These are phyloP conservation scores for Lytechinus variegatus DNA, from an alignment of 35 echinoderm and acorn worm species.

Conservation along the genomic window DNA sequence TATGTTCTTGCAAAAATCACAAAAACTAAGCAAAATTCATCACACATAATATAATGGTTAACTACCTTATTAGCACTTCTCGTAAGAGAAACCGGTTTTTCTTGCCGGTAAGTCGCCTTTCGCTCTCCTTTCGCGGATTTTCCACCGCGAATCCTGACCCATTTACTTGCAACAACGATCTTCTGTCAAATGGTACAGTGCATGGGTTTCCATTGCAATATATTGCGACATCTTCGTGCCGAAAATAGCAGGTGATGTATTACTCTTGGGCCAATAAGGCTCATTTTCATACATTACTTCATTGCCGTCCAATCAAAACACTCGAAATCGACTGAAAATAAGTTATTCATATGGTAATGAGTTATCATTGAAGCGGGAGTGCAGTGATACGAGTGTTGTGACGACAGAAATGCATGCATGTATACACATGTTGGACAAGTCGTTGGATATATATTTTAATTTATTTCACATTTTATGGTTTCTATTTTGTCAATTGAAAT, in stretches of 20 bases:
- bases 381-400: neutral
- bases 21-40: neutral
- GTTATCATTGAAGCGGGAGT: neutral
- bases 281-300: conserved; percentile 25
- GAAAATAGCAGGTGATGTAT: conserved; percentile 46
- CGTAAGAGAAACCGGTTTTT: conserved; percentile 48
- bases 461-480: no score
- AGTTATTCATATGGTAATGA: conserved; percentile 14
- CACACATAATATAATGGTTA: neutral
- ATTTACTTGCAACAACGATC: conserved; percentile 34
- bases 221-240: conserved; percentile 1
- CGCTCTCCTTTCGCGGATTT: conserved; percentile 47
- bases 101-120: conserved; percentile 48
- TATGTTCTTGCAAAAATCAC: neutral
- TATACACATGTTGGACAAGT: neutral
- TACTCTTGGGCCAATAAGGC: neutral
- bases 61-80: conserved; percentile 51
- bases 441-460: neutral
- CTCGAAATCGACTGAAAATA: neutral
- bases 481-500: no score
- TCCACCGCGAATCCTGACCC: conserved; percentile 36
- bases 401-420: neutral
- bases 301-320: neutral
- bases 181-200: neutral
- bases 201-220: conserved; percentile 28